Conservation (phyloP, 2,113 vertebrate genomes). For the Macquaria australasica region DNA sequence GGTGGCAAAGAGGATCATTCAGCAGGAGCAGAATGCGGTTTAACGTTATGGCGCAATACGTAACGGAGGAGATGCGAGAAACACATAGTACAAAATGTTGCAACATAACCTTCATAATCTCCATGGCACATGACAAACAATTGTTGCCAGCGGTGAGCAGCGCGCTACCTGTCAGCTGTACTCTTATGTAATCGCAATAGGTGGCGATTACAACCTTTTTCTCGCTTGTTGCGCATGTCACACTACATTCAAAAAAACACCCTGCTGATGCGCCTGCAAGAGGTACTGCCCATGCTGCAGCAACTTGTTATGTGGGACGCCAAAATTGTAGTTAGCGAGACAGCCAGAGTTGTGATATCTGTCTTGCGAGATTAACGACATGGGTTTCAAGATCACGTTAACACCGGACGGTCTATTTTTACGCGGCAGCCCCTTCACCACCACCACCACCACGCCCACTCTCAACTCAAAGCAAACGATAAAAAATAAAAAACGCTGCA, state of each 20-base stretch:
- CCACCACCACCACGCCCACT: conserved; percentile 77
- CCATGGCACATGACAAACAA: neutral
- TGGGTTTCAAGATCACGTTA: conserved; percentile 53
- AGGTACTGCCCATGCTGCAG: conserved; percentile 27
- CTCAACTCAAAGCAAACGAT: conserved; percentile 28
- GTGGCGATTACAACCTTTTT: conserved; percentile 30
- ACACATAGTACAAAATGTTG: conserved; percentile 8
- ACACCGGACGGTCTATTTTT: conserved; percentile 69
- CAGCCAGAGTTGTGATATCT: conserved; percentile 5
- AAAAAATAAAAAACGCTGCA: conserved; percentile 39
- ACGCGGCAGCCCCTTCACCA: conserved; percentile 33
- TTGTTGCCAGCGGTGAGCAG: neutral
- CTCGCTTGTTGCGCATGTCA: conserved; percentile 76
- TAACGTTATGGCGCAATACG: conserved; percentile 80
- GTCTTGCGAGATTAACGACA: conserved; percentile 56
- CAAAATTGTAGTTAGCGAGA: conserved; percentile 30
- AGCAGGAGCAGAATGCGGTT: conserved; percentile 81
- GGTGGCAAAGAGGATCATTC: conserved; percentile 73
- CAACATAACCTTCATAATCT: neutral
- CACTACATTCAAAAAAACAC: conserved; percentile 14
- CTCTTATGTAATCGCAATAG: conserved; percentile 58
- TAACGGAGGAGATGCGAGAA: conserved; percentile 52
- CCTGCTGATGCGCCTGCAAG: conserved; percentile 14
- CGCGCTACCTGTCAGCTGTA: conserved; percentile 26
- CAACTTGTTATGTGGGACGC: neutral